These are phyloP conservation scores for Silvanus unidentatus DNA, from an alignment of 2,888 invertebrate genomes.

Conservation along the genomic window DNA sequence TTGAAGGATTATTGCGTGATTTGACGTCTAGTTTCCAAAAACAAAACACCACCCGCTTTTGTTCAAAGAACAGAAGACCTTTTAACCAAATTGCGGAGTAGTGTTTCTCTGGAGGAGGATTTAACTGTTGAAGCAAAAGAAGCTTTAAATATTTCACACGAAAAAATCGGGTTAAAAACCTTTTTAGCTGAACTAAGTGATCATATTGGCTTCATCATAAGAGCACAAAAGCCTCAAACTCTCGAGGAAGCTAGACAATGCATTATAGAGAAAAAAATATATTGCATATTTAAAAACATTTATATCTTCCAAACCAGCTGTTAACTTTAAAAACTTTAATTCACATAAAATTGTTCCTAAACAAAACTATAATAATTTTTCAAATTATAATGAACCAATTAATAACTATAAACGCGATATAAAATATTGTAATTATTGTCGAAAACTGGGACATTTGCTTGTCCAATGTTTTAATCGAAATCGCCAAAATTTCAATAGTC, in stretches of 20 bases:
- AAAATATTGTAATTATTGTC: conserved; percentile 3
- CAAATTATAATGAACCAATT: too few species aligned
- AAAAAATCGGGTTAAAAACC: background rate
- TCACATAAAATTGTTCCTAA: background rate
- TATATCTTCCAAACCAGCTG: background rate
- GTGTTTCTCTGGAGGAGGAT: background rate
- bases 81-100: background rate
- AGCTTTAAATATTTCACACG: background rate
- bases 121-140: background rate
- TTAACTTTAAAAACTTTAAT: background rate
- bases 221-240: background rate
- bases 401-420: background rate
- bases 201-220: background rate
- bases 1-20: background rate
- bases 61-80: conserved; percentile 1
- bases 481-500: background rate
- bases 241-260: background rate
- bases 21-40: conserved; percentile 3
- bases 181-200: background rate
- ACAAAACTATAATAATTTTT: background rate
- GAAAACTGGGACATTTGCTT: conserved; percentile 1
- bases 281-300: conserved; percentile 1
- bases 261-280: background rate
- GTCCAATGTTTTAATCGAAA: background rate
- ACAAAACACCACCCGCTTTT: conserved; percentile 4